phyloP scores from a whole-genome alignment of 2,797 vertebrate genomes.

The Huso huso region DNA sequence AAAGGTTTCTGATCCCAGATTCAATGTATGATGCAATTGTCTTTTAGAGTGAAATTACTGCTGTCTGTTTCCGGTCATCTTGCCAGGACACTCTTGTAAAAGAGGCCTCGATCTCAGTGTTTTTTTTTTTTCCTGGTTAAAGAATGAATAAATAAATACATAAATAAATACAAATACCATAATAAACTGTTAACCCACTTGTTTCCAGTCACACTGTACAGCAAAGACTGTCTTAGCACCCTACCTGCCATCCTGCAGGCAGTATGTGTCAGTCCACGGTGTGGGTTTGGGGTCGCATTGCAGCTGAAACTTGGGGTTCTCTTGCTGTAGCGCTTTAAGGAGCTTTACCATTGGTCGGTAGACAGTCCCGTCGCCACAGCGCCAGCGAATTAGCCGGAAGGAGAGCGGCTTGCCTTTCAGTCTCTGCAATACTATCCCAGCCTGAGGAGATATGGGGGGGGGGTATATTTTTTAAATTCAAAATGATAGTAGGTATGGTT shows the following conservation, averaged over 20 bases:
- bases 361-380: slow-evolving; percentile 41
- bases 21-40: too few relatives aligned
- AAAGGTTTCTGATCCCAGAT: too few relatives aligned
- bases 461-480: not conserved
- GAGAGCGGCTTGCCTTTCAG: slow-evolving; percentile 54
- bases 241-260: slow-evolving; percentile 62
- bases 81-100: too few relatives aligned
- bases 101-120: too few relatives aligned
- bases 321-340: slow-evolving; percentile 52
- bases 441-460: slow-evolving; percentile 37
- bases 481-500: too few relatives aligned
- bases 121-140: too few relatives aligned
- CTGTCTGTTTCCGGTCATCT: too few relatives aligned
- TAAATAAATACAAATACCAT: too few relatives aligned
- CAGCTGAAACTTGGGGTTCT: slow-evolving; percentile 57
- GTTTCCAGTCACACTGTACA: too few relatives aligned
- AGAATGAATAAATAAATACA: too few relatives aligned
- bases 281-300: slow-evolving; percentile 23
- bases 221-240: slow-evolving; percentile 11
- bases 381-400: slow-evolving; percentile 57
- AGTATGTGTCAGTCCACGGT: slow-evolving; percentile 22
- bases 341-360: slow-evolving; percentile 61
- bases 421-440: slow-evolving; percentile 51
- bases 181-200: too few relatives aligned
- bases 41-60: too few relatives aligned